Evolutionary conservation across 2,113 vertebrate genomes (phyloP).

Genomic region (Aepyceros melampus): DNA sequence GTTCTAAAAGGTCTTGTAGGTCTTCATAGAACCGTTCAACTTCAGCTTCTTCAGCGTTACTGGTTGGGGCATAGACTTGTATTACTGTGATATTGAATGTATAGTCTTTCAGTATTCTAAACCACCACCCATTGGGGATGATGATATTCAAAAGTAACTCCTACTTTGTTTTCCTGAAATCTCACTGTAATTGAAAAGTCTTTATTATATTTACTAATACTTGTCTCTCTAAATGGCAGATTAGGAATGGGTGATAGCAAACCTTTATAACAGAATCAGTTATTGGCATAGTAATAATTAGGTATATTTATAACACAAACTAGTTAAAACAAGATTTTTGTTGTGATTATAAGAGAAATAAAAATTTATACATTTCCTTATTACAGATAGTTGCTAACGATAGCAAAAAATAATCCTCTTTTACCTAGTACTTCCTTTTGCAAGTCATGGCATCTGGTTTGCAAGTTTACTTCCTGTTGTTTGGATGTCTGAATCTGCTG

Average conservation of each 20-base stretch:
- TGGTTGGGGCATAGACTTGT: too few relatives aligned
- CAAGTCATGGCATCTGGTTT: constrained; percentile 78
- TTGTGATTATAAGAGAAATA: not conserved
- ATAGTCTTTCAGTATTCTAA: not conserved
- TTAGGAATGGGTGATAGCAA: not conserved
- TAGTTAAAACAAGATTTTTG: constrained; percentile 12
- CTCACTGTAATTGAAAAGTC: not conserved
- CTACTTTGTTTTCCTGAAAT: constrained; percentile 14
- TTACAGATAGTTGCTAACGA: not conserved
- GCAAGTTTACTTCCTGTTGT: constrained; percentile 78
- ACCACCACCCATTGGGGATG: not conserved
- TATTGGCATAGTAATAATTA: not conserved
- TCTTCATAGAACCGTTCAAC: too few relatives aligned
- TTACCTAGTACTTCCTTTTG: constrained; percentile 83
- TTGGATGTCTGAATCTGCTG: constrained; percentile 79
- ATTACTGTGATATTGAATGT: too few relatives aligned
- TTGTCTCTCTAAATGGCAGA: not conserved
- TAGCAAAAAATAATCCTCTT: not conserved
- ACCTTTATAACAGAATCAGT: not conserved
- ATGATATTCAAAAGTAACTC: not conserved
- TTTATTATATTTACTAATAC: not conserved
- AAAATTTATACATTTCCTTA: not conserved
- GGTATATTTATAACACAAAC: not conserved
- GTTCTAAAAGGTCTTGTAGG: too few relatives aligned
- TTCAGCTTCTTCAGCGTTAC: too few relatives aligned